Conservation (phyloP, 92 coral and sea anemone genomes). For the Umimayanthus chanpuru region DNA sequence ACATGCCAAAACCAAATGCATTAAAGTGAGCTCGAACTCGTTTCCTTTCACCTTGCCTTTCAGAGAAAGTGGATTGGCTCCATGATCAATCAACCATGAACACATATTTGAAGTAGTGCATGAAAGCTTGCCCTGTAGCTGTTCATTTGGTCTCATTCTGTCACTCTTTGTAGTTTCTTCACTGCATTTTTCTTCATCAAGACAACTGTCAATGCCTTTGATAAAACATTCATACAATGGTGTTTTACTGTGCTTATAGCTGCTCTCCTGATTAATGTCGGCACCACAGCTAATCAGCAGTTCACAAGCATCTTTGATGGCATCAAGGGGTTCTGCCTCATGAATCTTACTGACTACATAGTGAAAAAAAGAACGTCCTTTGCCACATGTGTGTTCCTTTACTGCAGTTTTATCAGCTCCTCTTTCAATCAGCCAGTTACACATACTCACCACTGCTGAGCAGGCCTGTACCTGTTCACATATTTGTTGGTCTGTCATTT, state of each 20-base stretch:
- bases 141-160: not conserved
- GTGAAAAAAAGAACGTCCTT: slow-evolving; percentile 12
- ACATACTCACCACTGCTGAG: not conserved
- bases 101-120: slow-evolving; percentile 7
- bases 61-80: not conserved
- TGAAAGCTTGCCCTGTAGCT: too few species aligned
- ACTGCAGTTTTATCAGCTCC: slow-evolving; percentile 2
- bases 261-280: not conserved
- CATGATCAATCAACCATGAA: slow-evolving; percentile 5
- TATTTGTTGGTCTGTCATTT: not conserved
- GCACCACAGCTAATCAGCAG: slow-evolving; percentile 18
- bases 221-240: not conserved
- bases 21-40: not conserved
- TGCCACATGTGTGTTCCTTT: not conserved
- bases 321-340: slow-evolving; percentile 13
- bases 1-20: not conserved
- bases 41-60: not conserved
- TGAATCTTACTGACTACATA: not conserved
- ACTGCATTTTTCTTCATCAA: not conserved
- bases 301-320: slow-evolving; percentile 17
- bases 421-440: slow-evolving; percentile 14
- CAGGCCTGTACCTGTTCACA: not conserved
- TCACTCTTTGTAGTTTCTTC: not conserved
- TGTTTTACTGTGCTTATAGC: too few species aligned
- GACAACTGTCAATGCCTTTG: not conserved